Evolutionary conservation across 2,888 invertebrate species (phyloP), one percentile per base, ranked within the genome.

Genomic region (Agrilus cyanescens): DNA sequence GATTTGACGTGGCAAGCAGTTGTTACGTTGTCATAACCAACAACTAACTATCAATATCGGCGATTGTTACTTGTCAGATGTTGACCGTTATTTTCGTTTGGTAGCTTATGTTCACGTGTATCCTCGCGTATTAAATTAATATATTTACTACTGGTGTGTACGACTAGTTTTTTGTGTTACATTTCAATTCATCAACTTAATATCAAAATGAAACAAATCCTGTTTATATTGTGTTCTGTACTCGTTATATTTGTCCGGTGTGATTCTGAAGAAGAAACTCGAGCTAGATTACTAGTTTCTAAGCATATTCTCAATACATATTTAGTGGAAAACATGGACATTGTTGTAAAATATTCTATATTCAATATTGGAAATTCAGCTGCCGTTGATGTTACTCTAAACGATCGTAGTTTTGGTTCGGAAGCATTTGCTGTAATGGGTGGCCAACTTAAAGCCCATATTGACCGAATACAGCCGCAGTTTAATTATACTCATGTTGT

Each of bases 291-390:
- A 38, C 70, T 97, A 48, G 82, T 93, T 16, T 88, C 90, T 8
- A 97, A 97, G 70, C 88, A 90, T 69, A 85, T 97, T 57, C 75
- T 95, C 46, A 97, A 97, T 65, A 90, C 88, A 69, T 96, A 93
- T 63, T 72, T 97, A 48, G 96, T 98, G 1, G 95, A 97, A 72
- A 85, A 85, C 60, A 89, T 91, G 80, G 97, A 98, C 65, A 81
- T 97, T 56, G 78, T 96, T 48, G 82, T 97, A 33, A 90, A 95
- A 70, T 97, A 97, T 65, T 88, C 86, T 12, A 72, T 97, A 44
- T 93, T 80, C 71, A 97, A 97, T 65, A 85, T 95, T 47, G 97
- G 97, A 38, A 85, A 78, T 47, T 84, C 85, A 48, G 85, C 94
- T 43, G 96, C 96, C 20, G 79, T 88, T 31, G 82, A 87, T 62